phyloP scores from a whole-genome alignment of 2,797 vertebrate species.

The Cyprinodon diabolis region DNA sequence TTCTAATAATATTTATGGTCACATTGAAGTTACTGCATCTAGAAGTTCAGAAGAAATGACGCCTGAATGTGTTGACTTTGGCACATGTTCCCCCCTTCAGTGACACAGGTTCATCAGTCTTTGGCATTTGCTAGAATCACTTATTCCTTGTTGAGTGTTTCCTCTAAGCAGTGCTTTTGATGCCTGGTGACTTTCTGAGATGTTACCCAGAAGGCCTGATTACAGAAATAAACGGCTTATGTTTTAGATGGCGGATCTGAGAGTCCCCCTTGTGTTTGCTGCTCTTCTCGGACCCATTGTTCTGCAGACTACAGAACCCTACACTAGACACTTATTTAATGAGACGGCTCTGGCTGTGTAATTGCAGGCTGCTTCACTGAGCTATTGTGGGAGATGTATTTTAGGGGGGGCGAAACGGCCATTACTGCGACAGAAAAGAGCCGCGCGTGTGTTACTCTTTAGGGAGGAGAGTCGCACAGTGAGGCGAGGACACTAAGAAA shows the following conservation, averaged over 20 bases:
- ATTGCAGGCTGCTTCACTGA: conserved; percentile 68
- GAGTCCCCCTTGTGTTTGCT: conserved; percentile 35
- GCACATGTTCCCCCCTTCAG: too few relatives aligned
- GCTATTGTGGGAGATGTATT: conserved; percentile 70
- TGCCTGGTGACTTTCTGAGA: conserved; percentile 38
- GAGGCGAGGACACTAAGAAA: conserved; percentile 10
- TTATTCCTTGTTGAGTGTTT: conserved; percentile 44
- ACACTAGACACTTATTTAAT: conserved; percentile 73
- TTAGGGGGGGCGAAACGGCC: conserved; percentile 51
- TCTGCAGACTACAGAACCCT: conserved; percentile 55
- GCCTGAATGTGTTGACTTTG: too few relatives aligned
- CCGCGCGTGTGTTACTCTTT: conserved; percentile 11
- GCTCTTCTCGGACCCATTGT: conserved; percentile 57
- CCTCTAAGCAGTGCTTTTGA: conserved; percentile 48
- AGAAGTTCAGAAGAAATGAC: too few relatives aligned
- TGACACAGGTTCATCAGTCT: not conserved
- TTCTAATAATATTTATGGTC: too few relatives aligned
- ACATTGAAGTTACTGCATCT: too few relatives aligned
- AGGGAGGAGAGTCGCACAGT: conserved; percentile 29
- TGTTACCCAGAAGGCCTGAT: conserved; percentile 39
- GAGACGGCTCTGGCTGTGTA: conserved; percentile 67
- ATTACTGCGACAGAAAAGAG: conserved; percentile 56
- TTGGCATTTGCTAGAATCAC: conserved; percentile 34
- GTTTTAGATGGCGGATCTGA: conserved; percentile 38
- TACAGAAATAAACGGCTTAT: conserved; percentile 43